phyloP scores from a whole-genome alignment of 2,888 invertebrate species.

The Loripinus fragilis region DNA sequence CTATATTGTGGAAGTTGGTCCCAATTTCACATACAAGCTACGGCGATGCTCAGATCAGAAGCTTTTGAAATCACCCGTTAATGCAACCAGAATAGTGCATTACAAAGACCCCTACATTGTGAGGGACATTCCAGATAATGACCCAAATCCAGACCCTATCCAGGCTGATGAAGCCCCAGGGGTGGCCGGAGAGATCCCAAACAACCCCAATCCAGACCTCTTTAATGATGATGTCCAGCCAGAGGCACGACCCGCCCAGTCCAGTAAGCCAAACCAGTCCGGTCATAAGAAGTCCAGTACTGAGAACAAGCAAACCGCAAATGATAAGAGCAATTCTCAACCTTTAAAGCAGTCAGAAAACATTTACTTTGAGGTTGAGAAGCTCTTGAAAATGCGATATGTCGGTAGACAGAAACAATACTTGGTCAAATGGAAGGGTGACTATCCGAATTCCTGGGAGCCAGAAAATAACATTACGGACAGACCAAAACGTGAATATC shows the following conservation, averaged over 20 bases:
- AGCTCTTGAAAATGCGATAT: too few species aligned
- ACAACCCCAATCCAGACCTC: background rate
- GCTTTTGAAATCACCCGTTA: conserved; percentile 25
- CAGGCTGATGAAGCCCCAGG: background rate
- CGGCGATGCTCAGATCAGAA: conserved; percentile 20
- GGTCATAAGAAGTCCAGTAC: background rate
- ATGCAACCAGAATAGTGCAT: conserved; percentile 31
- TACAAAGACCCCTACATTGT: conserved; percentile 25
- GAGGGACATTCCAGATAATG: background rate
- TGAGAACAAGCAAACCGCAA: too few species aligned
- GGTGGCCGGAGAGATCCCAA: background rate
- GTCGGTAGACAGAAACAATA: too few species aligned
- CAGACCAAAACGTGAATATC: too few species aligned
- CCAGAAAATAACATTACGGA: too few species aligned
- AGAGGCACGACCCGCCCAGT: background rate
- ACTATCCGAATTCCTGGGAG: too few species aligned
- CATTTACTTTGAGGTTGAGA: too few species aligned
- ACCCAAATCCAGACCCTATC: too few species aligned
- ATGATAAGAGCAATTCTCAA: too few species aligned
- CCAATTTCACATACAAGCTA: too few species aligned
- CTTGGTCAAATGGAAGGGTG: too few species aligned
- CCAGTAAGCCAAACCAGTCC: background rate
- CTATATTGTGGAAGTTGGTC: conserved; percentile 27
- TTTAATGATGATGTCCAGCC: background rate
- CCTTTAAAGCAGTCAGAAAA: too few species aligned